phyloP scores from a whole-genome alignment of 2,888 invertebrate genomes.

The Eupithecia inturbata region DNA sequence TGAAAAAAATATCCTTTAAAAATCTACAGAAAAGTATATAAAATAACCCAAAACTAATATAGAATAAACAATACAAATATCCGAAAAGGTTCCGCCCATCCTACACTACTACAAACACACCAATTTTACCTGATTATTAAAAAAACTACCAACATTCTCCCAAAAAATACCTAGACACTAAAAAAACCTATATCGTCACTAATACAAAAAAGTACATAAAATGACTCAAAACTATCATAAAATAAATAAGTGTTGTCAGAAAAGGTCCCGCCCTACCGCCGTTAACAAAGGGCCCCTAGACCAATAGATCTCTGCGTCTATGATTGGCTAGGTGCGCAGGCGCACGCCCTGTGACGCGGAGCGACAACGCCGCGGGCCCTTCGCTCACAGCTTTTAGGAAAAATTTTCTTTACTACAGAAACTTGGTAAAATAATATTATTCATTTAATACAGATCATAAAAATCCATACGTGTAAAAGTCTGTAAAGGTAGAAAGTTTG shows the following conservation, averaged over 20 bases:
- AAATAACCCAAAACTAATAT: background rate
- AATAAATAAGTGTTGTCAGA: background rate
- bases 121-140: background rate
- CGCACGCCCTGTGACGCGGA: background rate
- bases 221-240: background rate
- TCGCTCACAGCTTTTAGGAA: background rate
- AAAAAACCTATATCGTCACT: background rate
- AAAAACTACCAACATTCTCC: background rate
- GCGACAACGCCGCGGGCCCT: slow-evolving; percentile 5
- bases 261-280: slow-evolving; percentile 17
- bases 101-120: too few species aligned
- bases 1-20: background rate
- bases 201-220: background rate
- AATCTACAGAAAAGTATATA: too few species aligned
- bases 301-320: slow-evolving; percentile 18
- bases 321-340: background rate
- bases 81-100: background rate
- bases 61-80: too few species aligned
- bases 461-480: too few species aligned
- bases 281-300: slow-evolving; percentile 18
- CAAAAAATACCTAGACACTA: background rate
- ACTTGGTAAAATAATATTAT: too few species aligned
- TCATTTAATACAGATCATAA: too few species aligned
- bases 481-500: too few species aligned
- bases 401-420: background rate